Evolutionary conservation across 1,140 invertebrate genomes (phyloP), one percentile per base, ranked within the genome.

Genomic region (Spodoptera frugiperda): DNA sequence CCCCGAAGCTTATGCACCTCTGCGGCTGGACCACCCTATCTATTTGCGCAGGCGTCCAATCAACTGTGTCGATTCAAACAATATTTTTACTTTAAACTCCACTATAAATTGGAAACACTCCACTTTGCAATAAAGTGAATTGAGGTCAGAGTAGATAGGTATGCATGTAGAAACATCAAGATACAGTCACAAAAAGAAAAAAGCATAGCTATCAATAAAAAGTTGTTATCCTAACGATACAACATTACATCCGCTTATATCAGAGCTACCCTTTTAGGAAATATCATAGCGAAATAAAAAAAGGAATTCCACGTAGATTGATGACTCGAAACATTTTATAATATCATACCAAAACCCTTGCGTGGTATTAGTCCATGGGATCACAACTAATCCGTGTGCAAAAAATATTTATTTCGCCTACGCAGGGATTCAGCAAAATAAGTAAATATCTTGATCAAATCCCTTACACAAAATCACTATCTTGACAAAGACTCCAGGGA

Each of bases 21-120:
- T 57, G 76, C 73, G 67, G 67, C 71, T 67, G 53, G 79, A 73
- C 78, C 44, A 65, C 76, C 70, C 76, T 86, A 84, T 86, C 83
- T 86, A 82, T 84, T 81, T 83, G 78, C 71, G 30, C 83, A 86
- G 76, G 77, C 77, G 57, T 79, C 51, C 79, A 72, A 70, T 73
- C 54, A 79, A 51, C 78, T 55, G n/a, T 49, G 61, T 74, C 59
- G 55, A 72, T 74, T 71, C 65, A 53, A 76, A 78, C 72, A 82
- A 76, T 79, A 76, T 78, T 82, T 77, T 77, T 14, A 54, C 30
- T 68, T 65, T 57, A 30, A 68, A 68, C 63, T 59, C 57, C n/a
- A 44, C 33, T 46, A 57, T 21, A 4, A 39, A 33, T 14, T 54
- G 39, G n/a, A 72, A 39, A 15, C 46, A 39, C 33, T 39, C 33